phyloP scores from a whole-genome alignment of 2,888 invertebrate species.

The Atethmia centrago region DNA sequence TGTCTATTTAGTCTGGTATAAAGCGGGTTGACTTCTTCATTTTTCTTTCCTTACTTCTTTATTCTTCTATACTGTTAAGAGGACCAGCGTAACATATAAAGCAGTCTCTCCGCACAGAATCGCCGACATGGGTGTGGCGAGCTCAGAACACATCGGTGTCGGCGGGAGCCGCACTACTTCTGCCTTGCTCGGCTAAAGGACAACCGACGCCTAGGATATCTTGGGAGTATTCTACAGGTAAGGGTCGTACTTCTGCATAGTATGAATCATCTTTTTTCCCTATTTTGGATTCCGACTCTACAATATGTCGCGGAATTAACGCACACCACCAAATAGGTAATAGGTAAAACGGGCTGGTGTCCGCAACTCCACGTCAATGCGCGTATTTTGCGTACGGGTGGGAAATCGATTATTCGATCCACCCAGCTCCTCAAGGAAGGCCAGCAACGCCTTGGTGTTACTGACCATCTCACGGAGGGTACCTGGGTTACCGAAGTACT shows the following conservation, averaged over 20 bases:
- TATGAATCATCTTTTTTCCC: not conserved
- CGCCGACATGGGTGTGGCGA: conserved; percentile 94
- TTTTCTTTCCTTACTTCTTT: conserved; percentile 1
- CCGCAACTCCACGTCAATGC: no score
- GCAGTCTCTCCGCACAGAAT: conserved; percentile 91
- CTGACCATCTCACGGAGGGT: no score
- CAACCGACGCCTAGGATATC: conserved; percentile 94
- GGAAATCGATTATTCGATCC: no score
- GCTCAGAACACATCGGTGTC: conserved; percentile 94
- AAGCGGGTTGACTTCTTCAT: no score
- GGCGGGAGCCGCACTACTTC: conserved; percentile 93
- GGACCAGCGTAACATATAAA: conserved; percentile 85
- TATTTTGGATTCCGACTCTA: no score
- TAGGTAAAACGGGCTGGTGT: no score
- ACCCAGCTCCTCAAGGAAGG: no score
- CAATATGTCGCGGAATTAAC: no score
- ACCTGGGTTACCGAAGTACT: no score
- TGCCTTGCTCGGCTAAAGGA: conserved; percentile 95
- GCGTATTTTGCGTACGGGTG: no score
- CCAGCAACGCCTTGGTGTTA: no score
- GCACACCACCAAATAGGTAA: no score
- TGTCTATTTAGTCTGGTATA: not conserved
- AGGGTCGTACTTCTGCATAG: conserved; percentile 2
- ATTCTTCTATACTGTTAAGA: conserved; percentile 51
- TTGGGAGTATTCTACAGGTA: conserved; percentile 94